Evolutionary conservation across 1,140 invertebrate species (phyloP).

Genomic region (Druon quercuslanigerum): DNA sequence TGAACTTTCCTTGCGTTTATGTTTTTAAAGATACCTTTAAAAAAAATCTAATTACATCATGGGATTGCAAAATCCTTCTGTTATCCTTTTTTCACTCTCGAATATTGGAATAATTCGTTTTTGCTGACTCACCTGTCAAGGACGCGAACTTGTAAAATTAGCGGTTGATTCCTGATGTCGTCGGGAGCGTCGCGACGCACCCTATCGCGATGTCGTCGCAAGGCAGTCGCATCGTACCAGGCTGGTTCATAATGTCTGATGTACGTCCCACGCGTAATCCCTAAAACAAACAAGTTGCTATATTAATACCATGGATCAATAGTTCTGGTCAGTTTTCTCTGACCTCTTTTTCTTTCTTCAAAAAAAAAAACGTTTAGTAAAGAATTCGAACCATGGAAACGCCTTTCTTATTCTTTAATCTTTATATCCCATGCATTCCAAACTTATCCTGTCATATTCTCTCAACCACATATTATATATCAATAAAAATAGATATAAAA

Average conservation of each 20-base stretch:
- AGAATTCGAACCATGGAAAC: slow-evolving; percentile 3
- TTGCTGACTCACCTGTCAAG: slow-evolving; percentile 73
- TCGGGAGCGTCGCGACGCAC: slow-evolving; percentile 66
- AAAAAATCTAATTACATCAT: too few relatives aligned
- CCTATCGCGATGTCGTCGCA: slow-evolving; percentile 71
- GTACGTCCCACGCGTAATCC: slow-evolving; percentile 73
- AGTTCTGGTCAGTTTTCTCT: slow-evolving; percentile 31
- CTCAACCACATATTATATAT: not conserved
- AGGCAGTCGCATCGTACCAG: slow-evolving; percentile 73
- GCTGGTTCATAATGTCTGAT: slow-evolving; percentile 77
- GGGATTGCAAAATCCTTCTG: not conserved
- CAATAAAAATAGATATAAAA: not conserved
- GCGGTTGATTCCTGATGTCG: slow-evolving; percentile 63
- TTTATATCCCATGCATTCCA: not conserved
- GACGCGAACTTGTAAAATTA: slow-evolving; percentile 67
- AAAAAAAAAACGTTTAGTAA: slow-evolving; percentile 3
- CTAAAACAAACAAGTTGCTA: slow-evolving; percentile 62
- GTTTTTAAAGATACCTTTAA: too few relatives aligned
- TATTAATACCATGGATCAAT: slow-evolving; percentile 39
- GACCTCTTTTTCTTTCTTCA: not conserved
- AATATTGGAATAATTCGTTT: not conserved
- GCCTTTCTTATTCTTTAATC: not conserved
- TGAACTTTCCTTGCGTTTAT: too few relatives aligned
- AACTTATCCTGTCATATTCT: not conserved
- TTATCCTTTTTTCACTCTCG: not conserved